Conservation (phyloP, 2,888 invertebrate species). For the Heteromurus nitidus region DNA sequence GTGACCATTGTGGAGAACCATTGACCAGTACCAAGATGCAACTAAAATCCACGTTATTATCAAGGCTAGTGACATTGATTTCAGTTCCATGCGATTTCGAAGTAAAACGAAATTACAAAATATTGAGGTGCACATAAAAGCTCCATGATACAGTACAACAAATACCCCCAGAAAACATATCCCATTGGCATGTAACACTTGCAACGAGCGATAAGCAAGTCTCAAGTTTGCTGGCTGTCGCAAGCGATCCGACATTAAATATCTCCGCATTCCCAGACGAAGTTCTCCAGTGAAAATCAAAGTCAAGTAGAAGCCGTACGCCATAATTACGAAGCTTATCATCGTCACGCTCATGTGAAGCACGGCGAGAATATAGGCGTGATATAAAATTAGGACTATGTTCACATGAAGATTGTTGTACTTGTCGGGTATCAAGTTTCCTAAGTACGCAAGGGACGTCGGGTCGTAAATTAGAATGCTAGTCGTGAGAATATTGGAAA, state of each 20-base stretch:
- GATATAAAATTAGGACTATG: background rate
- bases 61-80: background rate
- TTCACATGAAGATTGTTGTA: background rate
- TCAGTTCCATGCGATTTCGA: background rate
- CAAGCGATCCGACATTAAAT: background rate
- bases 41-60: background rate
- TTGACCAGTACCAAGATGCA: background rate
- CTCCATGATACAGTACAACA: background rate
- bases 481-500: background rate
- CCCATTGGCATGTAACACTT: constrained; percentile 7
- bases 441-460: background rate
- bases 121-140: background rate
- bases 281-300: background rate
- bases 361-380: background rate
- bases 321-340: background rate
- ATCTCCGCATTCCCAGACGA: background rate
- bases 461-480: background rate
- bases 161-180: background rate
- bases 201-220: constrained; percentile 1
- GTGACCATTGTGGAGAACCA: background rate
- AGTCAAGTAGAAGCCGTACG: background rate
- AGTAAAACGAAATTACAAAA: constrained; percentile 23
- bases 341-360: background rate
- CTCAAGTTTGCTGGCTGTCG: background rate
- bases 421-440: background rate